Evolutionary conservation across 2,888 invertebrate species (phyloP).

Genomic region (Siphlonurus alternatus): DNA sequence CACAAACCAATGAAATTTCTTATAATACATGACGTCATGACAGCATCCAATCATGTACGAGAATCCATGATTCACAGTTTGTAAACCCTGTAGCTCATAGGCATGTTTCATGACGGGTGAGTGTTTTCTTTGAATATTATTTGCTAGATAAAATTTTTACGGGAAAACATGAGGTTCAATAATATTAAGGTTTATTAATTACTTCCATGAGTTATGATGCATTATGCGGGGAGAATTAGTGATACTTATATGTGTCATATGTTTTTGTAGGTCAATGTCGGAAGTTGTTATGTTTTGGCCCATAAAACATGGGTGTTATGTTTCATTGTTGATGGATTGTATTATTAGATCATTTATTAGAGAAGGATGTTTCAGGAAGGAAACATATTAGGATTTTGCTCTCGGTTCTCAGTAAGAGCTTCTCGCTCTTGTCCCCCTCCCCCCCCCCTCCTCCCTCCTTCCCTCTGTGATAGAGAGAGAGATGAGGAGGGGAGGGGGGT

Average conservation of each 20-base stretch:
- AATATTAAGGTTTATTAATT: conserved; percentile 1
- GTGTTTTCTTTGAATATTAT: conserved; percentile 32
- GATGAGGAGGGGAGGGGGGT: not conserved
- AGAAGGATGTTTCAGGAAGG: no score
- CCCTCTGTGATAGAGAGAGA: not conserved
- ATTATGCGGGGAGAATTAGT: not conserved
- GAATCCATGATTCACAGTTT: conserved; percentile 17
- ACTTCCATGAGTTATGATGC: conserved; percentile 8
- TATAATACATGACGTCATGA: conserved; percentile 12
- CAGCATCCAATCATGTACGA: conserved; percentile 17
- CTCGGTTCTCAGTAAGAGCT: no score
- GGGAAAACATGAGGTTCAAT: conserved; percentile 14
- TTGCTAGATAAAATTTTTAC: conserved; percentile 32
- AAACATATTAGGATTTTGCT: not conserved
- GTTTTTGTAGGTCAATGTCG: not conserved
- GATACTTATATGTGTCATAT: no score
- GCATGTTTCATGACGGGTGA: conserved; percentile 30
- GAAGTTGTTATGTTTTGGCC: not conserved
- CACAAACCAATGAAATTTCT: not conserved
- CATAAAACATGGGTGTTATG: not conserved
- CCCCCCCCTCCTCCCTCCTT: conserved; percentile 6
- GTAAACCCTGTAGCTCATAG: conserved; percentile 21
- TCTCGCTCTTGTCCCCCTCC: conserved; percentile 3
- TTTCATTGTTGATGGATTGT: not conserved
- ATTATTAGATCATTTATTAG: not conserved